Conservation (phyloP, 92 coral and sea anemone genomes). For the Paramuricea clavata region DNA sequence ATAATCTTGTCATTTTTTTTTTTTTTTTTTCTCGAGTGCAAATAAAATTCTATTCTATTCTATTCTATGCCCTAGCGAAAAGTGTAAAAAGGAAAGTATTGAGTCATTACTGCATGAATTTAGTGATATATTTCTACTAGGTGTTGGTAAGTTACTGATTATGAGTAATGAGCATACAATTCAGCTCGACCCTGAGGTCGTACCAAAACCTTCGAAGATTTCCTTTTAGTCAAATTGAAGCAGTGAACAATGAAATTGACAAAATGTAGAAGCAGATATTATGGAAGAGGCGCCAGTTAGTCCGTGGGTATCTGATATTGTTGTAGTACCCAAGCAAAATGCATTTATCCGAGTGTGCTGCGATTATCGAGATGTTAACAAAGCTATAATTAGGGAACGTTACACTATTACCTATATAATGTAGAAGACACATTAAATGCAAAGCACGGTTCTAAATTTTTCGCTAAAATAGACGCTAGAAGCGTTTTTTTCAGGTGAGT, state of each 20-base stretch:
- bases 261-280: constrained; percentile 53
- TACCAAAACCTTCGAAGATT: constrained; percentile 47
- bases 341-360: constrained; percentile 56
- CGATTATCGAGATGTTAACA: constrained; percentile 59
- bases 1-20: too few relatives aligned
- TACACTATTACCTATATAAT: constrained; percentile 62
- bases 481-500: constrained; percentile 28
- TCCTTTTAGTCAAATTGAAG: constrained; percentile 64
- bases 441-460: constrained; percentile 43
- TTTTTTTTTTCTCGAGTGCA: too few relatives aligned
- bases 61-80: background rate
- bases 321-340: constrained; percentile 53
- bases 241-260: constrained; percentile 60
- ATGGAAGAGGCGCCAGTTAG: constrained; percentile 57
- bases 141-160: constrained; percentile 57
- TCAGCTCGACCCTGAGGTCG: constrained; percentile 39
- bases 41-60: too few relatives aligned
- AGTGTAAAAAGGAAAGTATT: too few relatives aligned
- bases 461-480: constrained; percentile 30
- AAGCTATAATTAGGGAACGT: constrained; percentile 63
- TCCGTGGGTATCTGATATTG: constrained; percentile 62
- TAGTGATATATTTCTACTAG: constrained; percentile 46
- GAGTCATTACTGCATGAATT: constrained; percentile 21
- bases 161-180: constrained; percentile 61
- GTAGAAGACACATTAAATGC: constrained; percentile 62